phyloP scores from a whole-genome alignment of 2,113 vertebrate genomes.

The Rhombomys opimus region DNA sequence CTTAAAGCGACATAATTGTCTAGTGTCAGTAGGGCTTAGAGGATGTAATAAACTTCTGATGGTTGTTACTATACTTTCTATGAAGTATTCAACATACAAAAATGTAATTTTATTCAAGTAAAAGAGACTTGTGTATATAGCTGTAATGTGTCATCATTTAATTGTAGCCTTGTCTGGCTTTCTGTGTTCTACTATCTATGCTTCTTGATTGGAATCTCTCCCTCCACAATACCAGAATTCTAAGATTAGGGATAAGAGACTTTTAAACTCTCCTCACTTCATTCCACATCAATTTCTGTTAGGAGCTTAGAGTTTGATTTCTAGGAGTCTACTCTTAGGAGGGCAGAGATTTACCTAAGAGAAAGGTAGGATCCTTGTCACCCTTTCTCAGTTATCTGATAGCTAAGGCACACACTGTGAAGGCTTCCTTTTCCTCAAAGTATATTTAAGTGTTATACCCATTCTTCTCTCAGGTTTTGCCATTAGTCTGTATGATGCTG shows the following conservation, averaged over 20 bases:
- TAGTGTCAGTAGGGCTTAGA: not conserved
- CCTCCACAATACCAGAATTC: not conserved
- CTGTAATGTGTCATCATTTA: not conserved
- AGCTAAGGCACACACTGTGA: too few species aligned
- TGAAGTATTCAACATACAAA: not conserved
- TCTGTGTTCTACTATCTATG: not conserved
- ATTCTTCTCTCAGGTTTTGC: not conserved
- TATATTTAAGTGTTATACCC: not conserved
- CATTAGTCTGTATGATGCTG: not conserved
- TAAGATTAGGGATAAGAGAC: not conserved
- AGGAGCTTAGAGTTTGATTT: not conserved
- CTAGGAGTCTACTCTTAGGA: not conserved
- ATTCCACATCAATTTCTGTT: not conserved
- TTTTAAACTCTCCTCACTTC: not conserved
- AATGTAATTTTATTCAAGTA: not conserved
- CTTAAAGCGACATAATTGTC: slow-evolving; percentile 9
- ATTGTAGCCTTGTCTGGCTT: not conserved
- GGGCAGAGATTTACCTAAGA: not conserved
- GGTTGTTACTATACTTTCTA: not conserved
- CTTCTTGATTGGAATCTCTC: not conserved
- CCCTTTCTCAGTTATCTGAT: not conserved
- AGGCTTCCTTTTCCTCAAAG: not conserved
- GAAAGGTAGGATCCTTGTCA: not conserved
- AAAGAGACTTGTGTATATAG: not conserved
- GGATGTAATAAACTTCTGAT: not conserved